These are phyloP conservation scores for Neopelma chrysocephalum DNA, from an alignment of 2,797 vertebrate genomes.

Conservation along the genomic window DNA sequence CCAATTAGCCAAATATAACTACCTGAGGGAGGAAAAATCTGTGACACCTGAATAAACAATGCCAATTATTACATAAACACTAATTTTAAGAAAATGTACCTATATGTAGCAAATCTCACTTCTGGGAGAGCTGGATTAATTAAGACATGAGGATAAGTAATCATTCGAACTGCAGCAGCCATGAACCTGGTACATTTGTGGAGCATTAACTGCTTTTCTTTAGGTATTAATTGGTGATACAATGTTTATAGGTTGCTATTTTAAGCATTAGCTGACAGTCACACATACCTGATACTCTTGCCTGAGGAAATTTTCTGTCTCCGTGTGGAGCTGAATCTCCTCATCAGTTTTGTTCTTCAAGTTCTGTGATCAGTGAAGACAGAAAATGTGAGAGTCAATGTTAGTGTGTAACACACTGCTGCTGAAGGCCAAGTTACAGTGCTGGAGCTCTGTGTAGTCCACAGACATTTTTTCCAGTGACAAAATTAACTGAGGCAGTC, in stretches of 20 bases:
- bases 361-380: constrained; percentile 68
- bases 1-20: not conserved
- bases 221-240: not conserved
- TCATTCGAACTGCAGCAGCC: not conserved
- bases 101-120: not conserved
- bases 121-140: not conserved
- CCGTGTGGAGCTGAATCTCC: constrained; percentile 77
- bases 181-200: not conserved
- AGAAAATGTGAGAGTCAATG: not conserved
- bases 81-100: not conserved
- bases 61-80: not conserved
- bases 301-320: constrained; percentile 80
- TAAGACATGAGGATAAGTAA: not conserved
- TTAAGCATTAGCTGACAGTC: not conserved
- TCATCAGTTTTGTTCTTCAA: constrained; percentile 74
- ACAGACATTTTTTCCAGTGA: not conserved
- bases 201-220: not conserved
- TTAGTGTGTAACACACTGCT: not conserved
- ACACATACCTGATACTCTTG: constrained; percentile 77
- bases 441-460: not conserved
- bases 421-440: not conserved
- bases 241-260: not conserved
- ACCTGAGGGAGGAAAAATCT: not conserved
- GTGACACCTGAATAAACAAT: not conserved
- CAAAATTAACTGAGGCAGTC: not conserved